Base-by-base conservation (phyloP, 2,113 vertebrate species). In the Bothrops jararaca region DNA sequence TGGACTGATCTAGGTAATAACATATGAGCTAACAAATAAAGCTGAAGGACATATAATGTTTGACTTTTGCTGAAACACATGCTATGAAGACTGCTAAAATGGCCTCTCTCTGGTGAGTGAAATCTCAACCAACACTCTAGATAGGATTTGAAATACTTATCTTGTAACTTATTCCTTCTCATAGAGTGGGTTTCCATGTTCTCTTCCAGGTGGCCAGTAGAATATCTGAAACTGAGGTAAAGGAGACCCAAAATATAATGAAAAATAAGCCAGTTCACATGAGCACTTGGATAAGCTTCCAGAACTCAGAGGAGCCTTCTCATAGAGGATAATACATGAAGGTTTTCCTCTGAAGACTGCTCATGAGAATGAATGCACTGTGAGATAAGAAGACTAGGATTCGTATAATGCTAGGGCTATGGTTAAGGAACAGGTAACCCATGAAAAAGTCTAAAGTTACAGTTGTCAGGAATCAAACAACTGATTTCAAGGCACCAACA, bases 1-100 rank as follows among this genome's bases (percentile, higher is more conserved):
- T 95, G 97, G 97, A 97, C 97, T 95, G 97, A 94, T 94, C 92
- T 95, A 60, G 94, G 95, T 92, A 96, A 95, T 96, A 97, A 96
- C 96, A 96, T 92, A 94, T 94, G 95, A 96, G 94, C 93, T 95
- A 95, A 96, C 92, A 94, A 94, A 94, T 95, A 92, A 95, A 95
- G 92, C 94, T 93, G 93, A 93, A 64, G 94, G 94, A 92, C 42
- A 42, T 74, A 74, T 13, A 88, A 52, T 92, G 91, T 93, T 94
- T 24, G 92, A 90, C 6, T 48, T 20, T 39, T 8, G 18, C 34
- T 89, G 39, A 26, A 88, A 23, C 50, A 52, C 42, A 91, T 53
- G 86, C 18, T 69, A 39, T 9, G 8, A 11, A 42, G 29, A 34
- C 86, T 74, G n/a, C n/a, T 26, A 92, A 92, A 92, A 87, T 54